A percentile compares a stretch with the other conserved stretches of the same genome.
These are phyloP conservation scores for Pseudonaja textilis DNA, from an alignment of 2,113 vertebrate genomes.

Conservation along the genomic window DNA sequence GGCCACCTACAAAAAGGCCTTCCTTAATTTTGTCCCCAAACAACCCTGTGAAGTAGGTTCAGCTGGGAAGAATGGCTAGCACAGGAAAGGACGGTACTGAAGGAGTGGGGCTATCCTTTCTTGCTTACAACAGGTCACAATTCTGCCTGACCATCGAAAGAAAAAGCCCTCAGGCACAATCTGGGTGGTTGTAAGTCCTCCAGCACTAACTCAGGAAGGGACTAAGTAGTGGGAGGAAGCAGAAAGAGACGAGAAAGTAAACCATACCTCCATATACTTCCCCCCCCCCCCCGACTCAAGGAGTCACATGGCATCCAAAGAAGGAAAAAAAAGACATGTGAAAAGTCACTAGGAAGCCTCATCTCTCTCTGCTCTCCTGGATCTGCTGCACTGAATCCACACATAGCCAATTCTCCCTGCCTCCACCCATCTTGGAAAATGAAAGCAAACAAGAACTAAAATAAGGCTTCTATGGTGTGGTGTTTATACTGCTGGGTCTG, in stretches of 20 bases:
- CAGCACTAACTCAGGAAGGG: neutral
- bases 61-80: neutral
- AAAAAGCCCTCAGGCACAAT: neutral
- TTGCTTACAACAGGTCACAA: neutral
- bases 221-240: neutral
- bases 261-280: neutral
- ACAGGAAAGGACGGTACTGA: neutral
- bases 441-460: conserved; percentile 71
- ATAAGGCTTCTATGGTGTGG: conserved; percentile 60
- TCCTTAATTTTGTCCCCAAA: neutral
- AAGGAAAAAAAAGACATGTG: too few species aligned
- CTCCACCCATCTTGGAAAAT: conserved; percentile 48
- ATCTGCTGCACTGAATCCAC: neutral
- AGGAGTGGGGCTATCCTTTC: neutral
- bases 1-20: neutral
- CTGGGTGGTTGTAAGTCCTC: neutral
- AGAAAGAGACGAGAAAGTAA: neutral
- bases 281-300: neutral
- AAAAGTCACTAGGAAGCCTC: neutral
- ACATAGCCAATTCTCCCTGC: conserved; percentile 25
- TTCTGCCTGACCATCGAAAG: neutral
- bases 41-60: neutral
- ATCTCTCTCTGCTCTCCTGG: neutral
- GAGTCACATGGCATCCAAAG: neutral
- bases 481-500: conserved; percentile 60